A percentile compares a stretch with the other conserved stretches of the same genome.
Conservation (phyloP, 2,113 vertebrate species). For the Centropus unirufus region DNA sequence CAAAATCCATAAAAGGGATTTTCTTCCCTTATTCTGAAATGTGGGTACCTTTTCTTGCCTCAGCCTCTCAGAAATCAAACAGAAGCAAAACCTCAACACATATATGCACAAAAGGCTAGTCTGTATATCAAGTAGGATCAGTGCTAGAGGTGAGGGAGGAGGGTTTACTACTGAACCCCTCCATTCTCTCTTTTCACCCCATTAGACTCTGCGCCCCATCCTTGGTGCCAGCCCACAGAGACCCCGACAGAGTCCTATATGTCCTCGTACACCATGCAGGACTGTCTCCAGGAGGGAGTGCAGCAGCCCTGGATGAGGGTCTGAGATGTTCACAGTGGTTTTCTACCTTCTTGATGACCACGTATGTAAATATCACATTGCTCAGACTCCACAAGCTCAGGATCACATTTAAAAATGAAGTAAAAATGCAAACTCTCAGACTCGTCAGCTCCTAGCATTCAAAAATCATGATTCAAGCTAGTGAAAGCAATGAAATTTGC, state of each 20-base stretch:
- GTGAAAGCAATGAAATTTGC: neutral
- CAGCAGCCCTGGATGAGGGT: neutral
- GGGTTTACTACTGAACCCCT: neutral
- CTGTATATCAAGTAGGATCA: neutral
- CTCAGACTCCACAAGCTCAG: rapidly evolving
- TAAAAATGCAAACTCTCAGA: neutral
- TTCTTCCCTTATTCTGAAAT: neutral
- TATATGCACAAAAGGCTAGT: neutral
- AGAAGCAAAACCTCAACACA: neutral
- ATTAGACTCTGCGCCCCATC: neutral
- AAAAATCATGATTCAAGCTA: neutral
- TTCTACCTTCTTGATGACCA: neutral
- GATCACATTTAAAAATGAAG: neutral
- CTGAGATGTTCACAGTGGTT: rapidly evolving
- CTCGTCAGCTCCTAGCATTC: neutral
- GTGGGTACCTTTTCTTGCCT: neutral
- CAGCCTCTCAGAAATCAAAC: neutral
- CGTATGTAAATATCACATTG: rapidly evolving
- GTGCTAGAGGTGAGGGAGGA: neutral
- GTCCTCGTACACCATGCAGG: rapidly evolving
- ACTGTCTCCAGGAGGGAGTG: rapidly evolving
- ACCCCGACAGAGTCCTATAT: rapidly evolving
- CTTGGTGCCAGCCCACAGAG: neutral
- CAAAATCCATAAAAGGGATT: neutral
- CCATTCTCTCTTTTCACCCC: neutral